Percentiles rank a stretch among this genome's conserved stretches.
Evolutionary conservation across 2,888 invertebrate genomes (phyloP).

Genomic region (Volucella inanis): DNA sequence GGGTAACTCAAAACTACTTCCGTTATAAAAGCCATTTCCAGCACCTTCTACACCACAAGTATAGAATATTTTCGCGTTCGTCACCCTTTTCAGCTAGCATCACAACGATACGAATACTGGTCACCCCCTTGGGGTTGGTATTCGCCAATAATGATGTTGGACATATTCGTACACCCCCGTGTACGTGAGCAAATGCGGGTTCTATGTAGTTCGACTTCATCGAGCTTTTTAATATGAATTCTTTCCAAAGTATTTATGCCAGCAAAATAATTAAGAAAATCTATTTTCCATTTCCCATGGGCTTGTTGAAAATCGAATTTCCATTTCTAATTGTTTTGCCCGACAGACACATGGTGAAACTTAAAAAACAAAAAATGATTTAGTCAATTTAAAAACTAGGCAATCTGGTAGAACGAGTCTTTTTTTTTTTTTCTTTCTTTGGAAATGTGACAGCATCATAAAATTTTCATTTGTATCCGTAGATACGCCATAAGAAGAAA

Average conservation of each 20-base stretch:
- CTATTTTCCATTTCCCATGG: slow-evolving; percentile 4
- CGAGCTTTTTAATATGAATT: slow-evolving; percentile 25
- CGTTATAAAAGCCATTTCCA: slow-evolving; percentile 3
- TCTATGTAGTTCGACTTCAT: background rate
- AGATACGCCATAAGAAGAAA: background rate
- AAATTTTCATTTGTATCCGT: slow-evolving; percentile 14
- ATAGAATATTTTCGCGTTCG: slow-evolving; percentile 12
- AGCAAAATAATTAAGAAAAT: slow-evolving; percentile 4
- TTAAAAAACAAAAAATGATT: too few species aligned
- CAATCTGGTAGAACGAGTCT: slow-evolving; percentile 4
- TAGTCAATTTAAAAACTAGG: too few species aligned
- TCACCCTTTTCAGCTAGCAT: background rate
- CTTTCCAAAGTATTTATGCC: background rate
- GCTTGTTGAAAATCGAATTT: slow-evolving; percentile 1
- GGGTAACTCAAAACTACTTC: slow-evolving; percentile 17
- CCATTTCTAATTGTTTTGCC: background rate
- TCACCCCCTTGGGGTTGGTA: slow-evolving; percentile 15
- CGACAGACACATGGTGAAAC: too few species aligned
- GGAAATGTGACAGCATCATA: background rate
- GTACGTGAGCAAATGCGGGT: slow-evolving; percentile 37
- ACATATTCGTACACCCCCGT: background rate
- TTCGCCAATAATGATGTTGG: slow-evolving; percentile 25
- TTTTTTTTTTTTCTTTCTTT: slow-evolving; percentile 1
- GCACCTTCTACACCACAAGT: background rate
- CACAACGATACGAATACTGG: background rate